Base-by-base conservation (phyloP, 2,113 vertebrate genomes). In the Chloropsis cyanopogon region DNA sequence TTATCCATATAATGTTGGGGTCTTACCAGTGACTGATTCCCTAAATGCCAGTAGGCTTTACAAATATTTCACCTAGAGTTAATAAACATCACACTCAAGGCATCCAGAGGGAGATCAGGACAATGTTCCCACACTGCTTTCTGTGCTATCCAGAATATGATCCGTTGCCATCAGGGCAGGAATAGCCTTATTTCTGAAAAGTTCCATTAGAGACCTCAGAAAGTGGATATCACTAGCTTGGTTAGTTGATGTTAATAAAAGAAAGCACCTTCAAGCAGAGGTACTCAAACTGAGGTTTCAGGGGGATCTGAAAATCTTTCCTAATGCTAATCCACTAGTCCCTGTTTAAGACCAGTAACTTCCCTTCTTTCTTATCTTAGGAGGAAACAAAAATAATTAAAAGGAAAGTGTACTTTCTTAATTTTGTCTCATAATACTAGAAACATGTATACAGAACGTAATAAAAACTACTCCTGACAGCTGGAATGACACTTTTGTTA, bases 1-100 rank as follows among this genome's bases (percentile, higher is more conserved):
- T 95, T 94, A 77, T 88, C 82, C 15, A 13, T 66, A 77, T 50
- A 41, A 66, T 70, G 71, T 57, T 96, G 35, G 80, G 90, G 70
- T 90, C 86, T 90, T 90, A 77, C 71, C 56, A 72, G 75, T 42
- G 54, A 78, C 78, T 85, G 79, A 93, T 92, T 97, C 96, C 77
- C 88, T 95, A 91, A 93, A 95, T 96, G 94, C 94, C 89, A 86
- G 84, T 69, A 94, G 86, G 82, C 94, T 83, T 94, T 83, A 28
- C 31, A 90, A 93, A 66, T 18, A 53, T 93, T 97, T 91, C 89
- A 90, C 53, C 85, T 84, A 83, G 41, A 83, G 82, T 75, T 86
- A 88, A 86, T 53, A 42, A 94, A 96, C 82, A 94, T 35, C 28
- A 72, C 18, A 14, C 33, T 70, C 47, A 65, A 91, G 63, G 82